Percentiles rank a stretch among this genome's conserved stretches.
phyloP scores from a whole-genome alignment of 2,113 vertebrate species.

The Ailuropoda melanoleuca region DNA sequence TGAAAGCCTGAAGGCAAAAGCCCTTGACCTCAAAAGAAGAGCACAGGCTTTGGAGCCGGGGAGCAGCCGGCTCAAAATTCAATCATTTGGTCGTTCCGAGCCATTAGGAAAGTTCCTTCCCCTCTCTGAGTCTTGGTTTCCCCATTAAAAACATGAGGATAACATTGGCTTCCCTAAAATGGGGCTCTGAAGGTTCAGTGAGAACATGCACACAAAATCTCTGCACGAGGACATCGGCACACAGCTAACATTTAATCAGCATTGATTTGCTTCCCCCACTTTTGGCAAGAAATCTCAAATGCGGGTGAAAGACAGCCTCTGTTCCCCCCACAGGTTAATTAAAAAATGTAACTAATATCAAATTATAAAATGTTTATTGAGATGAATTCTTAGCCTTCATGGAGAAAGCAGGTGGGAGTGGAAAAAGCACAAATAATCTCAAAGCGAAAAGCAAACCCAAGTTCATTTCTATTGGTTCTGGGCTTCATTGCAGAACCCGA shows the following conservation, averaged over 20 bases:
- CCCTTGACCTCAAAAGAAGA: not conserved
- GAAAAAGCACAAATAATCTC: not conserved
- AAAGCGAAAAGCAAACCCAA: not conserved
- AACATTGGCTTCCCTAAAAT: not conserved
- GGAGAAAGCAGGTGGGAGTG: not conserved
- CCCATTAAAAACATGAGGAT: not conserved
- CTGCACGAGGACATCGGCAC: not conserved
- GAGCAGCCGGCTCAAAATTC: not conserved
- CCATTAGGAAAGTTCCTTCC: not conserved
- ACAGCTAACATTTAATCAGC: not conserved
- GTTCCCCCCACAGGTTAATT: not conserved
- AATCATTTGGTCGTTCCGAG: not conserved
- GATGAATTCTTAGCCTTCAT: not conserved
- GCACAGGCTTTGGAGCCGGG: not conserved
- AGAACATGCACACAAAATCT: not conserved
- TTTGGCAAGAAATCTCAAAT: constrained; percentile 34
- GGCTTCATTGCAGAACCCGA: not conserved
- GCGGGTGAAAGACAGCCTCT: not conserved
- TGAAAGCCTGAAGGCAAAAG: not conserved
- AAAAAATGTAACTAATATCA: not conserved
- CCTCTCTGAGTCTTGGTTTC: not conserved
- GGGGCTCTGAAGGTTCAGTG: not conserved
- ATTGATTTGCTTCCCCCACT: not conserved
- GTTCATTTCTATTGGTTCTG: not conserved
- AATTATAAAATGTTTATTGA: not conserved